Base-by-base conservation (phyloP, 2,113 vertebrate genomes). In the Saccopteryx leptura region DNA sequence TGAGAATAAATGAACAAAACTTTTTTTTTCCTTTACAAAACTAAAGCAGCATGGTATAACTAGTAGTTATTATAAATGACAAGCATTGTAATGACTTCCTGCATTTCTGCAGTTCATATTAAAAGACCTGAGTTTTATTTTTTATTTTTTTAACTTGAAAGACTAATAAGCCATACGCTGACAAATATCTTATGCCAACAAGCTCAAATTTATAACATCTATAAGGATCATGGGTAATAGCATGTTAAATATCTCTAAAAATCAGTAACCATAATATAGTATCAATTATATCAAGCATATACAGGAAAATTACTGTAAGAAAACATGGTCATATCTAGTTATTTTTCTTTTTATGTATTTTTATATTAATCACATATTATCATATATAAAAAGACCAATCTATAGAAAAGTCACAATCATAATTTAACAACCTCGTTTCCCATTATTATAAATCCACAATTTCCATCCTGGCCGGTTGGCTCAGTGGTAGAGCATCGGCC, bases 71-170 rank as follows among this genome's bases (percentile, higher is more conserved):
- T n/a, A 5, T 17, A 89, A 68, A 74, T 26, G 71, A 54, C 26
- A 63, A 92, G 13, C 12, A 83, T 72, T 88, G 9, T 26, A 54
- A 85, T 56, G 61, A 54, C 39, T 69, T 90, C 61, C 58, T 79
- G 4, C 61, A 24, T 28, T 15, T 84, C 80, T 81, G 8, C 78
- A 72, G 18, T 66, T 94, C 56, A 79, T 66, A n/a, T 63, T 71
- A 21, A 65, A 72, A 84, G 19, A 61, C 48, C 39, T 13, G 7
- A 88, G 5, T 60, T 74, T 90, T 78, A 61, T 81, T 95, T 95
- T 80, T 46, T 71, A 78, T 76, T 50, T 52, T 83, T 69, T 90
- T n/a, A 58, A 74, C 69, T 88, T 69, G 28, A 56, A 88, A 92
- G 5, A 60, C 52, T 54, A 80, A 14, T 68, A 61, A 90, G n/a